Conservation (phyloP, 2,113 vertebrate species). For the Bagarius yarrelli region DNA sequence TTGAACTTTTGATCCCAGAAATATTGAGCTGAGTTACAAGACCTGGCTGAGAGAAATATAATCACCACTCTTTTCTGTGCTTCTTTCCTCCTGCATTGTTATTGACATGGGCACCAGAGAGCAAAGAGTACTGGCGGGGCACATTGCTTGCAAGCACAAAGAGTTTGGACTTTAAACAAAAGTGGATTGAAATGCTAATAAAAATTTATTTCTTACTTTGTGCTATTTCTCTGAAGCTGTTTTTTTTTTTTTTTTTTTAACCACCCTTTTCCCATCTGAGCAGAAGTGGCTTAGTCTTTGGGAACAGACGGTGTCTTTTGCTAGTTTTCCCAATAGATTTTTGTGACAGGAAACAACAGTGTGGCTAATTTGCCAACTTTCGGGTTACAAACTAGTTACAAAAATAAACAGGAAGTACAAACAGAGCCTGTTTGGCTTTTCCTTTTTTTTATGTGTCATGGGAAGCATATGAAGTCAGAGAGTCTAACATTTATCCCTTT, state of each 20-base stretch:
- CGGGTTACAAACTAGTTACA: background rate
- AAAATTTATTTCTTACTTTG: conserved; percentile 52
- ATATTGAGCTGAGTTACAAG: conserved; percentile 45
- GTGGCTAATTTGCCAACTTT: conserved; percentile 11
- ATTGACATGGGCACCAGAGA: background rate
- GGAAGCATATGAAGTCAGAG: background rate
- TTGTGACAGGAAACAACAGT: background rate
- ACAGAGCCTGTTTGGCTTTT: background rate
- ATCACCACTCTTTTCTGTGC: background rate
- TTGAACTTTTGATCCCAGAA: conserved; percentile 58
- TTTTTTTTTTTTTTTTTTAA: too few relatives aligned
- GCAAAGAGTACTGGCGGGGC: conserved; percentile 4
- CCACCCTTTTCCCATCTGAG: conserved; percentile 8
- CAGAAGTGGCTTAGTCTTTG: conserved; percentile 10
- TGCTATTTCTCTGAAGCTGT: background rate
- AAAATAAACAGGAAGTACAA: too few relatives aligned
- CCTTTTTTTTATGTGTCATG: background rate
- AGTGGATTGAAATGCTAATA: conserved; percentile 52
- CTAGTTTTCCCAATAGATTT: conserved; percentile 11
- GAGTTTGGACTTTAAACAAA: conserved; percentile 28
- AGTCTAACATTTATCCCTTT: too few relatives aligned
- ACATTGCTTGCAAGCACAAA: conserved; percentile 34
- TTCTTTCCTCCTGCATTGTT: conserved; percentile 2
- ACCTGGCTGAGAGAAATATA: conserved; percentile 28
- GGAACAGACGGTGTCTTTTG: conserved; percentile 44